Evolutionary conservation across 2,797 vertebrate genomes (phyloP).

Genomic region (Gobionotothen gibberifrons): DNA sequence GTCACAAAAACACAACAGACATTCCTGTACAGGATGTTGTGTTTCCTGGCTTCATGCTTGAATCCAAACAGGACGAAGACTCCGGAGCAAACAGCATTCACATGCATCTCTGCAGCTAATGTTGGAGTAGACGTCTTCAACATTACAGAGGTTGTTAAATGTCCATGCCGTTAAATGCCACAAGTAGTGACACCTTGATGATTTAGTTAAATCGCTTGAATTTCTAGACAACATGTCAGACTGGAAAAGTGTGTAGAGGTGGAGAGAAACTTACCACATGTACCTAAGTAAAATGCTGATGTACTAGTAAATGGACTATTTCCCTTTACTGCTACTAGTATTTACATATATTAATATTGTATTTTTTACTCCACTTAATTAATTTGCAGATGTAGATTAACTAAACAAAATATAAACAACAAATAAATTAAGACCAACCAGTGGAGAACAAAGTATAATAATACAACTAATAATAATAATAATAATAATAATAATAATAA

Average conservation of each 20-base stretch:
- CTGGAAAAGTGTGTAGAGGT: neutral
- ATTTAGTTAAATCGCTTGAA: constrained; percentile 11
- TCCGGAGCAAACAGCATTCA: constrained; percentile 56
- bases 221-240: constrained; percentile 12
- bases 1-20: constrained; percentile 46
- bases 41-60: constrained; percentile 65
- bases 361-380: too few relatives aligned
- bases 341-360: too few relatives aligned
- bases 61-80: constrained; percentile 62
- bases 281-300: too few relatives aligned
- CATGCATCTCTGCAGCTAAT: constrained; percentile 59
- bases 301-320: too few relatives aligned
- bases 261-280: too few relatives aligned
- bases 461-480: too few relatives aligned
- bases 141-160: constrained; percentile 33
- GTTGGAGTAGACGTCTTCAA: constrained; percentile 36
- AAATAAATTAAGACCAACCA: too few relatives aligned
- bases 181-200: constrained; percentile 30
- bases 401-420: too few relatives aligned
- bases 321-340: too few relatives aligned
- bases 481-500: too few relatives aligned
- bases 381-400: too few relatives aligned
- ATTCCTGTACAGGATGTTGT: constrained; percentile 48
- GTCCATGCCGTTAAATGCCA: constrained; percentile 49
- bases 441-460: too few relatives aligned